These are phyloP conservation scores for Xenotilapia flavipinnis DNA, from an alignment of 2,113 vertebrate species.

Conservation along the genomic window DNA sequence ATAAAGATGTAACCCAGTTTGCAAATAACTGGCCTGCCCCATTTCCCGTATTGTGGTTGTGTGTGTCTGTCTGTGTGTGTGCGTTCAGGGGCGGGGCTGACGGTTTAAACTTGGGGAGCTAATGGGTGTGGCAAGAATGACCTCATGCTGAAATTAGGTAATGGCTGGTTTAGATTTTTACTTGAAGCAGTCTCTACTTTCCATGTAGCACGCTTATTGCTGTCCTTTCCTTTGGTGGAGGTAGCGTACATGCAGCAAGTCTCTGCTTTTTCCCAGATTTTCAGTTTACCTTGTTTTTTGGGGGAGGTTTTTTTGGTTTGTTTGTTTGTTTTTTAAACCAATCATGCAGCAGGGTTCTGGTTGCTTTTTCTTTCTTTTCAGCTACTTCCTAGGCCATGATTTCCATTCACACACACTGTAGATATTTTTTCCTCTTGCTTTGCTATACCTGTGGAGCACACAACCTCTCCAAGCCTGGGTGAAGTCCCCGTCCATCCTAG, in stretches of 20 bases:
- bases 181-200: background rate
- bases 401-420: background rate
- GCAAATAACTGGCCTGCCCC: background rate
- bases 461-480: background rate
- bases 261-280: background rate
- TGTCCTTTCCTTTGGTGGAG: slow-evolving; percentile 2
- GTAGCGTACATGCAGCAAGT: background rate
- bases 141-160: slow-evolving; percentile 46
- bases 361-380: background rate
- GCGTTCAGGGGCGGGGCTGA: background rate
- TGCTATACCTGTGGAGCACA: background rate
- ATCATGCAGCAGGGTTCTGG: background rate
- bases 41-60: background rate
- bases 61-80: background rate
- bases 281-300: background rate
- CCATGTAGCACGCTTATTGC: background rate
- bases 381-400: background rate
- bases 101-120: slow-evolving; percentile 7
- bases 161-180: background rate
- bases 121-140: slow-evolving; percentile 37
- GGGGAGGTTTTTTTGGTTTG: background rate
- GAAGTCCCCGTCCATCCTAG: slow-evolving; percentile 8
- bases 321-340: background rate
- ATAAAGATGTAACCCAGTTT: background rate
- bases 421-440: background rate